Base-by-base conservation (phyloP, 2,797 vertebrate genomes). In the Scleropages formosus region DNA sequence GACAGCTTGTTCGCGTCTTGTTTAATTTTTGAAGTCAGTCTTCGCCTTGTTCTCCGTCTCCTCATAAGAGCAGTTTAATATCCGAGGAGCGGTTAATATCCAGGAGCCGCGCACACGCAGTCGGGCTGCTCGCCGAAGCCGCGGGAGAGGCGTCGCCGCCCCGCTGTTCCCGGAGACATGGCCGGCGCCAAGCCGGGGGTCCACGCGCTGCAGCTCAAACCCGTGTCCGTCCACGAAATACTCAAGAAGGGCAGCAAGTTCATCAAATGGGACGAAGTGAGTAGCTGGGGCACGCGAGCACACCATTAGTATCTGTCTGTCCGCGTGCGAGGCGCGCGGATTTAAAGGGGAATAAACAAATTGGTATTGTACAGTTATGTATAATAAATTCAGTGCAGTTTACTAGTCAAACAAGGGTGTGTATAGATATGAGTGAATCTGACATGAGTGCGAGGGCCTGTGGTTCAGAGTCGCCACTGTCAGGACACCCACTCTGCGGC, bases 231-330 rank as follows among this genome's bases (percentile, higher is more conserved):
- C 26, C 93, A 91, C 70, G 93, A 96, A 27, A 85, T 79, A 31
- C 90, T 98, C 20, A 90, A 91, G 78, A 89, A 84, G 66, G 96
- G 96, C 39, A 94, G 93, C 82, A 98, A 98, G 81, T 98, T 98
- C 88, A 89, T 97, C 89, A 96, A 96, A 81, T 98, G 95, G 95
- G 96, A 98, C 79, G 96, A 97, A 95, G 96, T 97, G 88, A 95
- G 92, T 56, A 24, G 4, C 56, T n/a, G 8, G 16, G 15, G 49
- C 47, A 15, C 6, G 31, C 31, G 31, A n/a, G n/a, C n/a, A n/a
- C n/a, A n/a, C n/a, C n/a, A n/a, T n/a, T n/a, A n/a, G n/a, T n/a
- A n/a, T n/a, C n/a, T n/a, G n/a, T n/a, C n/a, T n/a, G n/a, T n/a
- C n/a, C n/a, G n/a, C n/a, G n/a, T n/a, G n/a, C n/a, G n/a, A n/a